Evolutionary conservation across 2,113 vertebrate species (phyloP).

Genomic region (Myiopsitta monachus): DNA sequence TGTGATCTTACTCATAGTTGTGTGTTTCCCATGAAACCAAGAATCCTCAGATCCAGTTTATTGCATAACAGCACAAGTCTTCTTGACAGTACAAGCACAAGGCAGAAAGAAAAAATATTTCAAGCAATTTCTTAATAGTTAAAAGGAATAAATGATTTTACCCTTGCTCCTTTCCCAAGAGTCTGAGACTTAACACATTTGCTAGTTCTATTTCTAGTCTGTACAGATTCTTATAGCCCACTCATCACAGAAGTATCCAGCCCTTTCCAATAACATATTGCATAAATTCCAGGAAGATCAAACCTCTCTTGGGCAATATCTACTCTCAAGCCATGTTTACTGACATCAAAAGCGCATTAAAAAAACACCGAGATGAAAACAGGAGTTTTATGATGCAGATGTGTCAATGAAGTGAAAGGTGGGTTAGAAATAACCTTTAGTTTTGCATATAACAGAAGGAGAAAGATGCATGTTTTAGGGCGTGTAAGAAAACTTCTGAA

Average conservation of each 20-base stretch:
- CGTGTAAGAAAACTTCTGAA: neutral
- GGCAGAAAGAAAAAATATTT: neutral
- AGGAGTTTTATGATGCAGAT: neutral
- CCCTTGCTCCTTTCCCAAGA: neutral
- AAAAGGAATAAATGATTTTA: neutral
- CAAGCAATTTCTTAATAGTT: neutral
- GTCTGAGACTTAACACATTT: neutral
- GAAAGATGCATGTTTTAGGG: neutral
- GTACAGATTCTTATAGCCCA: neutral
- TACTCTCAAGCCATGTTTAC: neutral
- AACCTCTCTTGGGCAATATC: neutral
- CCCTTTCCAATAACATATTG: neutral
- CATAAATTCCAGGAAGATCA: neutral
- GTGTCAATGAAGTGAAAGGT: neutral
- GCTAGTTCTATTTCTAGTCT: neutral
- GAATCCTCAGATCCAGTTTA: neutral
- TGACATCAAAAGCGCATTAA: neutral
- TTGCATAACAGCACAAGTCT: neutral
- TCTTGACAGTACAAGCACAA: neutral
- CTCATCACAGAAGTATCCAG: neutral
- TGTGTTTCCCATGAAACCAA: neutral
- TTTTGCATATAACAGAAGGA: neutral
- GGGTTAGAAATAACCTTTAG: neutral
- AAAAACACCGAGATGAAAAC: accelerated
- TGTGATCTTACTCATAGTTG: neutral